Percentiles rank a stretch among this genome's conserved stretches.
Conservation (phyloP, 2,888 invertebrate genomes). For the Chaetoderma sp. region DNA sequence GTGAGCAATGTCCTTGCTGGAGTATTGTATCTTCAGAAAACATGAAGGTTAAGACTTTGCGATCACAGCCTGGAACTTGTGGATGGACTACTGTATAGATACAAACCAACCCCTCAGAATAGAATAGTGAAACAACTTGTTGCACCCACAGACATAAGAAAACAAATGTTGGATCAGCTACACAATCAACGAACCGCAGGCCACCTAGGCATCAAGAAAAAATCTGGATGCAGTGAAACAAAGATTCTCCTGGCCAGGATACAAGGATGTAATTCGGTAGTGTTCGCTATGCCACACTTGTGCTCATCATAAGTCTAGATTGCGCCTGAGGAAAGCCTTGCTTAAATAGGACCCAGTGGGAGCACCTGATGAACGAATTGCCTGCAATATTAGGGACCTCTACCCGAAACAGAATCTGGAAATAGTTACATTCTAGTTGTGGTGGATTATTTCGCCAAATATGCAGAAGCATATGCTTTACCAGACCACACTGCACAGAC, state of each 20-base stretch:
- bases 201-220: background rate
- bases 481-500: conserved; percentile 25
- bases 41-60: too few relatives aligned
- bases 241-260: background rate
- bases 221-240: background rate
- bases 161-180: background rate
- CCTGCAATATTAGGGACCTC: background rate
- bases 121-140: too few relatives aligned
- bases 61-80: too few relatives aligned
- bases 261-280: background rate
- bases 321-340: background rate
- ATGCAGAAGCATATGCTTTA: conserved; percentile 28
- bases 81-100: too few relatives aligned
- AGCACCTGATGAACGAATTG: conserved; percentile 1
- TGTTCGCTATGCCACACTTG: conserved; percentile 1
- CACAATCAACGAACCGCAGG: background rate
- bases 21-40: too few relatives aligned
- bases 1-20: too few relatives aligned
- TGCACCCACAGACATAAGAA: background rate
- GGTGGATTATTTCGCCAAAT: conserved; percentile 31
- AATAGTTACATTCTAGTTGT: conserved; percentile 28
- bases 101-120: too few relatives aligned
- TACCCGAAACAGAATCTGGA: conserved; percentile 4
- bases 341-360: conserved; percentile 11
- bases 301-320: background rate